Evolutionary conservation across 2,113 vertebrate species (phyloP), one percentile per base, ranked within the genome.

Genomic region (Lamprologus speciosus): DNA sequence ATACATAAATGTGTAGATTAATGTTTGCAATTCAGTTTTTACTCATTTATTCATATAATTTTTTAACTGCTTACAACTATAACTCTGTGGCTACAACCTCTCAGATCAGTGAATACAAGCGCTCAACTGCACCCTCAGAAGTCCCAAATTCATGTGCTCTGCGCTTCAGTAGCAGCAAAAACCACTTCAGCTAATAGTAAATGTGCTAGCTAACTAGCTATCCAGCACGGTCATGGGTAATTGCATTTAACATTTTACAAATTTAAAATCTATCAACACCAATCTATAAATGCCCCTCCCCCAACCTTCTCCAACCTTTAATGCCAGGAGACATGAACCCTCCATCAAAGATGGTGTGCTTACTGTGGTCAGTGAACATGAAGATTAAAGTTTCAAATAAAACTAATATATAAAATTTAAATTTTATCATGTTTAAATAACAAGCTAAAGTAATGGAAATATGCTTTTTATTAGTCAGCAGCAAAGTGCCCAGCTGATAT

Each of bases 211-310:
- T 63, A 35, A 63, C 58, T 35, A 63, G 58, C 4, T 63, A 63
- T 4, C 4, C 1, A 0, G 9, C 58, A 60, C 0, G 1, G 28
- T 63, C 16, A 33, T 63, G 58, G 58, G 58, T 63, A 19, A 33
- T 63, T 33, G 9, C 58, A 35, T 63, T 35, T 35, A 35, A 19
- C 4, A 33, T 63, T 63, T 19, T 63, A 63, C 58, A 63, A 33
- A 33, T 63, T 33, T 35, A 35, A 63, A 63, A 63, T 63, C 58
- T 33, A 63, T 63, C 28, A 63, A 7, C 58, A 63, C 16, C 58
- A 0, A 33, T 63, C 28, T 63, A 33, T 63, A 33, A 11, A 33
- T 63, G 16, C 58, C 5, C 16, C 57, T 17, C 57, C 16, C 26
- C 14, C 57, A 60, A 11, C 5, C 16, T 19, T 6, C 26, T 31